phyloP scores from a whole-genome alignment of 2,888 invertebrate species.

The Zeuzera pyrina region DNA sequence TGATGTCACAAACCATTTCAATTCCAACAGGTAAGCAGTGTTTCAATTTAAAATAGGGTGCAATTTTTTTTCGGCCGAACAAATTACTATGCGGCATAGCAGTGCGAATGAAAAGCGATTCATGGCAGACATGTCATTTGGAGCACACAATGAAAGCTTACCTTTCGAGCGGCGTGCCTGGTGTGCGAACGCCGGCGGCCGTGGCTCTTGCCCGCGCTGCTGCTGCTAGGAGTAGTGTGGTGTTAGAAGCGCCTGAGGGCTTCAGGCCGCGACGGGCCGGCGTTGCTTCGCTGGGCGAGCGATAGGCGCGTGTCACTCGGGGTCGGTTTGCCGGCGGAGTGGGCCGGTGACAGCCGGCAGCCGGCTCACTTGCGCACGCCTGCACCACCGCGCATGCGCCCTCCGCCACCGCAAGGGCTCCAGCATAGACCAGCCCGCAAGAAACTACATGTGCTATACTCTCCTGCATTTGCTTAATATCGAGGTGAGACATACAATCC shows the following conservation, averaged over 20 bases:
- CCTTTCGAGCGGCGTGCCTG: constrained; percentile 60
- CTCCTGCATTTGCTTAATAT: constrained; percentile 1
- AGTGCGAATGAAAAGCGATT: no score
- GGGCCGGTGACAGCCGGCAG: constrained; percentile 36
- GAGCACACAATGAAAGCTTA: constrained; percentile 18
- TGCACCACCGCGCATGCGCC: constrained; percentile 56
- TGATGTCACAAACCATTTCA: no score
- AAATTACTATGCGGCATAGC: no score
- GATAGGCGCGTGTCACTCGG: constrained; percentile 55
- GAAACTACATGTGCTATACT: constrained; percentile 20
- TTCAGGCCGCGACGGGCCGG: constrained; percentile 68
- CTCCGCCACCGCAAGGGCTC: constrained; percentile 13
- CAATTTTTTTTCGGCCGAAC: no score
- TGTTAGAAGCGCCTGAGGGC: constrained; percentile 59
- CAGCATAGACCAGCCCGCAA: constrained; percentile 29
- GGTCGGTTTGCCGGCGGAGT: constrained; percentile 66
- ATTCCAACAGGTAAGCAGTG: no score
- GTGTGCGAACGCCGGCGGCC: constrained; percentile 61
- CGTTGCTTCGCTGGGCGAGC: constrained; percentile 59
- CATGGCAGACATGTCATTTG: no score
- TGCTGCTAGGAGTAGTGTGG: constrained; percentile 33
- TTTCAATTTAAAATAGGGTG: no score
- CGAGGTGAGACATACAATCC: no score
- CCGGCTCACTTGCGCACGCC: constrained; percentile 42
- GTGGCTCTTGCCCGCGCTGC: constrained; percentile 40